Conservation (phyloP, 2,888 invertebrate species). For the Xiphydria camelus region DNA sequence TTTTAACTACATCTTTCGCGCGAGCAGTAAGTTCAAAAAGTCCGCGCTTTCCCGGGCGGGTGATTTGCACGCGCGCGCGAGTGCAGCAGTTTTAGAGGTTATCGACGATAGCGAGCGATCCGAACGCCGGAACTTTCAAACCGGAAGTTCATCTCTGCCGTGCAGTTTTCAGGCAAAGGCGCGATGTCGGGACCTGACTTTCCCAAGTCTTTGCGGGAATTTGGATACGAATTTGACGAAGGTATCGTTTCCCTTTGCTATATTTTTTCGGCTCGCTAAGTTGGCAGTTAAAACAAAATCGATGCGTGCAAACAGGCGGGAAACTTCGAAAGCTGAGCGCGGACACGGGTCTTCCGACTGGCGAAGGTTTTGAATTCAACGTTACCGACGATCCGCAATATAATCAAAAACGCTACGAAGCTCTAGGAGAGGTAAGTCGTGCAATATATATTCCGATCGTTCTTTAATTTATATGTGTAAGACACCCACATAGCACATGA, state of each 20-base stretch:
- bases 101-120: no score
- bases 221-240: conserved; percentile 64
- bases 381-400: conserved; percentile 65
- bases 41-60: no score
- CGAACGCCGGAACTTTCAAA: no score
- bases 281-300: not conserved
- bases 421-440: conserved; percentile 66
- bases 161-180: conserved; percentile 13
- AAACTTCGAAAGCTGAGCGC: conserved; percentile 65
- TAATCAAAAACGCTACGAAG: conserved; percentile 75
- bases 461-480: no score
- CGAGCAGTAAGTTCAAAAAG: no score
- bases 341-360: conserved; percentile 59
- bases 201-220: conserved; percentile 57
- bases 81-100: no score
- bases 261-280: not conserved
- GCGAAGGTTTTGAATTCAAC: conserved; percentile 67
- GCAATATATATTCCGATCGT: no score
- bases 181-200: conserved; percentile 34
- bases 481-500: no score
- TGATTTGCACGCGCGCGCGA: no score
- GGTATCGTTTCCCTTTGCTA: conserved; percentile 49
- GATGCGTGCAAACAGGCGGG: conserved; percentile 60
- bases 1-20: conserved; percentile 17
- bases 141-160: not conserved